Evolutionary conservation across 2,113 vertebrate genomes (phyloP).

Genomic region (Ammodytes marinus): DNA sequence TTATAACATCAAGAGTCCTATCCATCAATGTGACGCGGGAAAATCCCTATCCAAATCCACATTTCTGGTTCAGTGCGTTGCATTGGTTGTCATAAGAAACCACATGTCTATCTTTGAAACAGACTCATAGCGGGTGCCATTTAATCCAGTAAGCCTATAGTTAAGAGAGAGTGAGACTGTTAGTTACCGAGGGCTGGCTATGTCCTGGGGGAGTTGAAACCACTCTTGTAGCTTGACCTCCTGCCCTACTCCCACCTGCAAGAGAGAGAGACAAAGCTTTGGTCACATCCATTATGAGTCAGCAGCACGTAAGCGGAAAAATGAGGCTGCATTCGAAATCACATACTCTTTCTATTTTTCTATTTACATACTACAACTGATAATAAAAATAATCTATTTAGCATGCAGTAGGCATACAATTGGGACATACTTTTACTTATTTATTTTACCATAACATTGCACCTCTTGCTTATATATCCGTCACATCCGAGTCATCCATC

Average conservation of each 20-base stretch:
- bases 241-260: slow-evolving; percentile 92
- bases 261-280: slow-evolving; percentile 16
- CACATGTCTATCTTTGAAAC: not conserved
- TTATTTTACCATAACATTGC: no score
- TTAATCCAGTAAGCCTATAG: not conserved
- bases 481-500: no score
- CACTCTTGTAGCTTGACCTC: slow-evolving; percentile 95
- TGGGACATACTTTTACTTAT: no score
- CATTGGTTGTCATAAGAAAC: not conserved
- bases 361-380: no score
- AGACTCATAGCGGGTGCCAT: not conserved
- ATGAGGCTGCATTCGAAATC: no score
- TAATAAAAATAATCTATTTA: no score
- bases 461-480: no score
- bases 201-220: slow-evolving; percentile 95
- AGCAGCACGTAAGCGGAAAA: not conserved
- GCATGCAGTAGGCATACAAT: no score
- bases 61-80: not conserved
- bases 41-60: not conserved
- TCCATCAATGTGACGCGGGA: not conserved
- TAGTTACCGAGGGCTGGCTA: slow-evolving; percentile 94
- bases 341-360: no score
- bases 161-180: not conserved
- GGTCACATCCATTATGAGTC: not conserved
- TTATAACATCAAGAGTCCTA: not conserved